These are phyloP conservation scores for Orchesella flavescens DNA, from an alignment of 2,888 invertebrate species.

Conservation along the genomic window DNA sequence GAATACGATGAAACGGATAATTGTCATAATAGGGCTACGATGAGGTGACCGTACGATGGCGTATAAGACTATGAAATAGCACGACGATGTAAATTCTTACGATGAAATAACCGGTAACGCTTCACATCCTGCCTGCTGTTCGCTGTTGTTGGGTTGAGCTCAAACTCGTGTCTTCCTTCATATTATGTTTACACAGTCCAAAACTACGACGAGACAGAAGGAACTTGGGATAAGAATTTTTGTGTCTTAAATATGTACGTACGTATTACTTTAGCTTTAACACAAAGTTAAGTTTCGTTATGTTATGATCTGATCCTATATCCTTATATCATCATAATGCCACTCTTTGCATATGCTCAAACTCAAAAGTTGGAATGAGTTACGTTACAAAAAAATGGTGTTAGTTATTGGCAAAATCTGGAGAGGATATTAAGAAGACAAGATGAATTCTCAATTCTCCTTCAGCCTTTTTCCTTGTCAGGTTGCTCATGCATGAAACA, in stretches of 20 bases:
- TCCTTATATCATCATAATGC: slow-evolving; percentile 2
- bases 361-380: background rate
- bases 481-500: slow-evolving; percentile 37
- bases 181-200: background rate
- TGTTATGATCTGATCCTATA: background rate
- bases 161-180: background rate
- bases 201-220: no score
- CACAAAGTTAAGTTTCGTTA: no score
- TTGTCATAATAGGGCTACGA: no score
- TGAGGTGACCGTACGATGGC: no score
- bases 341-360: background rate
- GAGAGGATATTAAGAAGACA: slow-evolving; percentile 25
- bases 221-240: no score
- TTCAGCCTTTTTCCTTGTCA: slow-evolving; percentile 23
- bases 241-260: no score
- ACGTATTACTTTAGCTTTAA: no score
- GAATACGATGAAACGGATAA: no score
- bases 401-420: slow-evolving; percentile 27
- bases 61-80: no score
- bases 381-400: background rate
- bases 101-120: no score
- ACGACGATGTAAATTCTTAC: no score
- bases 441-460: slow-evolving; percentile 1
- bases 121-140: no score
- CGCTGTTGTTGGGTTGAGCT: background rate